Conservation (phyloP, 2,113 vertebrate species). For the Sinocyclocheilus anshuiensis region DNA sequence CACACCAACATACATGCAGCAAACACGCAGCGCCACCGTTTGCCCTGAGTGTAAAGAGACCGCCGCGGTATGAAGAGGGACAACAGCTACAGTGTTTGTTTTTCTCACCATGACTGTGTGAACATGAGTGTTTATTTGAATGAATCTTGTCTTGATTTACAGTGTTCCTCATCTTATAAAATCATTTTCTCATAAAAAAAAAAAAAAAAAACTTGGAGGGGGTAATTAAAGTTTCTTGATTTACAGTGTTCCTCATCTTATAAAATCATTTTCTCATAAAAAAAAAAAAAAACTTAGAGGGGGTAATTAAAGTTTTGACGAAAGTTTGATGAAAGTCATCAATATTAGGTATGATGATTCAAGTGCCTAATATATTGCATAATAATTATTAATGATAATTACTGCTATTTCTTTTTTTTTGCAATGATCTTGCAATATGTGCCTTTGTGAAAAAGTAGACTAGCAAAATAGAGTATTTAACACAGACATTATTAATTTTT, state of each 20-base stretch:
- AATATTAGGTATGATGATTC: background rate
- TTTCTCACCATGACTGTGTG: background rate
- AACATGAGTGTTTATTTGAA: background rate
- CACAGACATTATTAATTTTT: background rate
- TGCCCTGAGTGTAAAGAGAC: background rate
- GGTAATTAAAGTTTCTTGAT: background rate
- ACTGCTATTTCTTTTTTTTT: background rate
- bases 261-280: background rate
- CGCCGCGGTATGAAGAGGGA: background rate
- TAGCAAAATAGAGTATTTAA: background rate
- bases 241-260: background rate
- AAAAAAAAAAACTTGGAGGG: background rate
- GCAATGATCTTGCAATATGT: background rate
- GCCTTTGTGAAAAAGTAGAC: background rate
- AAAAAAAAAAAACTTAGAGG: background rate
- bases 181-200: background rate
- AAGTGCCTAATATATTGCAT: background rate
- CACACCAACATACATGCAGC: conserved; percentile 12
- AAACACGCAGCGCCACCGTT: background rate
- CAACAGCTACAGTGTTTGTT: background rate
- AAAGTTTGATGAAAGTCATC: background rate
- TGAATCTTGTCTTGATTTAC: background rate
- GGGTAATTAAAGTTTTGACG: background rate
- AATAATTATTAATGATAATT: background rate
- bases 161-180: background rate